Conservation (phyloP, 1,140 invertebrate genomes). For the Sycophila sp. region DNA sequence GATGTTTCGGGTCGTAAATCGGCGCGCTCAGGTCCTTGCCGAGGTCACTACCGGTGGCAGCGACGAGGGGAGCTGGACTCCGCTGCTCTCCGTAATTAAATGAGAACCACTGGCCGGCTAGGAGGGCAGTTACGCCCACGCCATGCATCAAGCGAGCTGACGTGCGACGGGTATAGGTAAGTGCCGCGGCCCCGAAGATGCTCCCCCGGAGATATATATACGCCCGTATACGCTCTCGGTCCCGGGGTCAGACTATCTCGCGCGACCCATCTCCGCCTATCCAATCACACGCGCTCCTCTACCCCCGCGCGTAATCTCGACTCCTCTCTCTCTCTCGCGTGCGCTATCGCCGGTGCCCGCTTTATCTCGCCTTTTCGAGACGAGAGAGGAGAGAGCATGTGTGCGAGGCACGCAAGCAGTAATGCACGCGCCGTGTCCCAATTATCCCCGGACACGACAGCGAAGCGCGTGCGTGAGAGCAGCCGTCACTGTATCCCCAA, state of each 20-base stretch:
- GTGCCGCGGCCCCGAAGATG: constrained; percentile 63
- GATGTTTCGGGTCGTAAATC: constrained; percentile 20
- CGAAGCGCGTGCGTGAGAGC: not conserved
- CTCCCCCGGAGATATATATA: constrained; percentile 63
- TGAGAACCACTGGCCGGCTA: constrained; percentile 58
- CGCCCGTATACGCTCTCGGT: constrained; percentile 50
- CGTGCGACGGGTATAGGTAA: constrained; percentile 64
- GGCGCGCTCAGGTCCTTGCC: constrained; percentile 13
- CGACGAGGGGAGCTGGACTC: constrained; percentile 51
- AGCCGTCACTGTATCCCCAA: too few relatives aligned
- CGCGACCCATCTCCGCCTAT: constrained; percentile 67
- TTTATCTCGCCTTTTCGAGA: constrained; percentile 20
- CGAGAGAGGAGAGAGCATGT: not conserved
- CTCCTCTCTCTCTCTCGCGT: not conserved
- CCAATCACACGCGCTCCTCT: constrained; percentile 64
- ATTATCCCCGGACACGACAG: constrained; percentile 60
- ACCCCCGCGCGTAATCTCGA: too few relatives aligned
- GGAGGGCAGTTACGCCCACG: constrained; percentile 62
- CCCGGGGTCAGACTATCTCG: constrained; percentile 65
- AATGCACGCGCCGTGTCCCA: constrained; percentile 46
- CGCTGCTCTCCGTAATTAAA: constrained; percentile 55
- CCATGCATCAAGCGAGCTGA: constrained; percentile 64
- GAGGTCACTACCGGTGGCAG: constrained; percentile 17
- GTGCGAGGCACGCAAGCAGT: constrained; percentile 35
- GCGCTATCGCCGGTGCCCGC: not conserved